Evolutionary conservation across 2,888 invertebrate species (phyloP), one percentile per base, ranked within the genome.

Genomic region (Cheilosia vernalis): DNA sequence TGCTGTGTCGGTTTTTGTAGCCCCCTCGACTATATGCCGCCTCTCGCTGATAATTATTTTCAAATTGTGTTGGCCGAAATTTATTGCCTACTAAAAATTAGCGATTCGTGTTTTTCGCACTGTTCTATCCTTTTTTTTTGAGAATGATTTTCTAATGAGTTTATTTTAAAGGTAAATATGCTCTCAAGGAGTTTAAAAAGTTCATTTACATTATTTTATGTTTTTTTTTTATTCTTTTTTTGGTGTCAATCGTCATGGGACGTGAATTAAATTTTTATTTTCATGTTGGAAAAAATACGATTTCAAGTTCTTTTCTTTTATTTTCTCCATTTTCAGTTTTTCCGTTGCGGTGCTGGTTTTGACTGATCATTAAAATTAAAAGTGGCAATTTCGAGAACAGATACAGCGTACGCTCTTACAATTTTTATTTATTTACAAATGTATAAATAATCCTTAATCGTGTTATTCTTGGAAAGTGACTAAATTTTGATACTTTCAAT

Each of bases 321-420:
- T 51, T 42, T 61, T 58, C 51, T 53, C 40, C 44, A n/a, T 70
- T 70, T 49, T 49, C 47, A 13, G 49, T 56, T 70, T 70, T 49
- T 49, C 47, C 17, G 49, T 56, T 7, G 47, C 47, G 30, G 30
- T 47, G 30, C 10, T 49, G 69, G 51, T 49, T 49, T 66, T 64
- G 67, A 79, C 73, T 84, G 79, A 74, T 79, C 73, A 67, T 79
- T 44, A 84, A 79, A 79, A 56, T 67, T 42, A 78, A 83, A 67
- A 73, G 77, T 63, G 78, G 47, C 44, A 51, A 70, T 73, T 67
- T 64, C 6, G 44, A 55, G 37, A 73, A 47, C 77, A 60, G 51
- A 51, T 53, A 64, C 74, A 69, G 42, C 61, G 80, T 74, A 27
- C 15, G 30, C 21, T 47, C 42, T 69, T 44, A 33, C 60, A 66